Evolutionary conservation across 2,113 vertebrate species (phyloP), one percentile per base, ranked within the genome.

Genomic region (Albula goreensis): DNA sequence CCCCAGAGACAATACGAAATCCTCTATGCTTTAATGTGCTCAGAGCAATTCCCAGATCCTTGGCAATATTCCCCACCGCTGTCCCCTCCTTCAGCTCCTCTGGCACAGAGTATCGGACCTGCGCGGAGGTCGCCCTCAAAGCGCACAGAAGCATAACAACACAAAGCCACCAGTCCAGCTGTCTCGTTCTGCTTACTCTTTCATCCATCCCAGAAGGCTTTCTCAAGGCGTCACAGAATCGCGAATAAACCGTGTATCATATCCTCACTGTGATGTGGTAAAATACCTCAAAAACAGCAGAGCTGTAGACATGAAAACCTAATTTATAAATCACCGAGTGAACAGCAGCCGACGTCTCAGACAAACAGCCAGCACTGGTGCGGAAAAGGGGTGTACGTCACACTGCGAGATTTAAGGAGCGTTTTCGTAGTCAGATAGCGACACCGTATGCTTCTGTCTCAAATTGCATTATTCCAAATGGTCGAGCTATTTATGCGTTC

Each of bases 31-130:
- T 86, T 84, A 92, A 9, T 5, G 85, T n/a, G 2, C 53, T 88
- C n/a, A 89, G 0, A 17, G 94, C 94, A 41, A 95, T 57, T 6
- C 93, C 94, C 3, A 95, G 90, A 92, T 96, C 95, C 82, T 94
- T 95, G 0, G 93, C 93, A 5, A 95, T 90, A 66, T 94, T 88
- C 5, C 94, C 94, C 9, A 94, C 90, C 3, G 86, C 78, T 3
- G 91, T 78, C 50, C 92, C 93, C 2, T 93, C 91, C 57, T 91
- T 91, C 5, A 93, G 83, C 83, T 96, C 94, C 85, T 95, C 95
- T 0, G 90, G 84, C 49, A 95, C 56, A 0, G 95, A 94, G 63
- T 95, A 96, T 48, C 93, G n/a, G 85, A 95, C 31, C 49, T 95
- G 93, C 7, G 93, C 95, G 1, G 86, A 90, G 0, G 87, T 88